A percentile compares a stretch with the other conserved stretches of the same genome.
phyloP scores from a whole-genome alignment of 2,113 vertebrate genomes.

The Pristiophorus japonicus region DNA sequence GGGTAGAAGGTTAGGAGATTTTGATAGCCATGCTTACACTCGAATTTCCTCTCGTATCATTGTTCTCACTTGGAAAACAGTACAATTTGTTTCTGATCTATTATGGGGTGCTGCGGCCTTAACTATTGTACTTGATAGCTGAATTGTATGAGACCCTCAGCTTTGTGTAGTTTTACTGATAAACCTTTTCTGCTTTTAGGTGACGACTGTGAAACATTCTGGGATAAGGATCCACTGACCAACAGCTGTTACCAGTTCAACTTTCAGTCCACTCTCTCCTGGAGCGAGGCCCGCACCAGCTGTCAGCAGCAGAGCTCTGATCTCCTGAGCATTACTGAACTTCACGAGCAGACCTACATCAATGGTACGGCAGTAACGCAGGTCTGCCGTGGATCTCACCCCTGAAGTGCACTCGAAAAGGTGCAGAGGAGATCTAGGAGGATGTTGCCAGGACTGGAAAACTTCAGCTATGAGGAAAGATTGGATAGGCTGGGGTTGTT shows the following conservation, averaged over 20 bases:
- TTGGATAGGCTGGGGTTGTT: no score
- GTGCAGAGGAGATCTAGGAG: no score
- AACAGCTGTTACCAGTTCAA: slow-evolving; percentile 98
- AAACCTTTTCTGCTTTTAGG: slow-evolving; percentile 44
- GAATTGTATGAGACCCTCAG: background rate
- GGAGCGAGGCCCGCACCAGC: slow-evolving; percentile 86
- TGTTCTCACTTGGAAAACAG: background rate
- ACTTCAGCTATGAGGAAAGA: no score
- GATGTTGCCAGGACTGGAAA: no score
- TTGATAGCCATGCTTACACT: background rate
- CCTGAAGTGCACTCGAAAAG: no score
- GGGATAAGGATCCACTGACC: slow-evolving; percentile 87
- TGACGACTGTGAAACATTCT: slow-evolving; percentile 83
- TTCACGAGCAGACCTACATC: slow-evolving; percentile 94
- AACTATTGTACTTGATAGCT: background rate
- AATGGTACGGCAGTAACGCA: slow-evolving; percentile 62
- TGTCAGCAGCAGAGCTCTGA: slow-evolving; percentile 90
- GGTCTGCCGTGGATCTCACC: background rate
- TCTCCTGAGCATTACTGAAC: slow-evolving; percentile 88
- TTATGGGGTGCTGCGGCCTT: background rate
- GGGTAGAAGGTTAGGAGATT: background rate
- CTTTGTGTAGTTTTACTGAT: background rate
- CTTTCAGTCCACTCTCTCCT: slow-evolving; percentile 85
- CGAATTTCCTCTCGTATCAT: background rate
- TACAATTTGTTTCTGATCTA: background rate